Percentiles rank a stretch among this genome's conserved stretches.
Evolutionary conservation across 1,140 invertebrate genomes (phyloP).

Genomic region (Drosophila ogumai): DNA sequence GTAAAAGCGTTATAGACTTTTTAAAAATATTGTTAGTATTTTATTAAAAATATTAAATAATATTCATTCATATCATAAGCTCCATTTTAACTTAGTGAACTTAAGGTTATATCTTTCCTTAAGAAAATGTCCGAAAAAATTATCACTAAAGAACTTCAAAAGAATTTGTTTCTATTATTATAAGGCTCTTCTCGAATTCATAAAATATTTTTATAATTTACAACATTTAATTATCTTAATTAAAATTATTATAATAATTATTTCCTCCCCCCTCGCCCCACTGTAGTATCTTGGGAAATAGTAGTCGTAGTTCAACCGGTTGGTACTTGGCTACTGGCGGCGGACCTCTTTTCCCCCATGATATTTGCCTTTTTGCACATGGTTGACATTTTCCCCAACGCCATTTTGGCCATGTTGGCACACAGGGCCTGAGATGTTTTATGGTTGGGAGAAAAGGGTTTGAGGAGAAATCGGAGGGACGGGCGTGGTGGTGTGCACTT

Average conservation of each 20-base stretch:
- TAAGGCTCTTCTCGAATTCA: not conserved
- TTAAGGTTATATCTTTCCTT: too few relatives aligned
- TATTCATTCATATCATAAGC: not conserved
- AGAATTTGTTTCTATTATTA: not conserved
- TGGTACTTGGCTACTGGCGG: constrained; percentile 52
- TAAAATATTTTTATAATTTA: not conserved
- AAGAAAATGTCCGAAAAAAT: too few relatives aligned
- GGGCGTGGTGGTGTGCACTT: constrained; percentile 40
- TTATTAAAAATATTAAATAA: not conserved
- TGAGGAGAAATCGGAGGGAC: not conserved
- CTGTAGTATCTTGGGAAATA: constrained; percentile 37
- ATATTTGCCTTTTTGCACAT: constrained; percentile 63
- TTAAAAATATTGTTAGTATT: not conserved
- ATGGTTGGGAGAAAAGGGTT: constrained; percentile 12
- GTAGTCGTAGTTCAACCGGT: constrained; percentile 57
- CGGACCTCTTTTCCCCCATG: constrained; percentile 11
- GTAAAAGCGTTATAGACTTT: not conserved
- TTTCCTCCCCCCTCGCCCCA: not conserved
- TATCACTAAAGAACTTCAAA: not conserved
- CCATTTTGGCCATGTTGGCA: constrained; percentile 55
- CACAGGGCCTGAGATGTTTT: constrained; percentile 31
- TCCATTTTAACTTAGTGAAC: too few relatives aligned
- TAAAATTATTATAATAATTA: not conserved
- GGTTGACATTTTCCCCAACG: constrained; percentile 64
- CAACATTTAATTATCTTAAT: not conserved